Evolutionary conservation across 2,113 vertebrate species (phyloP).

Genomic region (Thalassoma bifasciatum): DNA sequence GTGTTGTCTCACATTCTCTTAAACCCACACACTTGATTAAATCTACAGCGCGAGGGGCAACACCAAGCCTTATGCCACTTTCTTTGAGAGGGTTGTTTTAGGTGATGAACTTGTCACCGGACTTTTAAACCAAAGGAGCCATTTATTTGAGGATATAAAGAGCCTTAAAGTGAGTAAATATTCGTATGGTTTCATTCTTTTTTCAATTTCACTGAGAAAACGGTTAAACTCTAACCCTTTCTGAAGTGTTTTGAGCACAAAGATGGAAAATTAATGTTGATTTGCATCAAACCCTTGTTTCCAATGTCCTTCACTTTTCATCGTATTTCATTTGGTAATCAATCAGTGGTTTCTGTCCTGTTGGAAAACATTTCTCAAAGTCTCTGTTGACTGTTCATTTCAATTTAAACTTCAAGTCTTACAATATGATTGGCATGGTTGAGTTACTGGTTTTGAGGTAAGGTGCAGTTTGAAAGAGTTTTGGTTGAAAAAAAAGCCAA

Average conservation of each 20-base stretch:
- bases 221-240: background rate
- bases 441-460: too few relatives aligned
- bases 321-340: too few relatives aligned
- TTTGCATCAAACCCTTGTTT: too few relatives aligned
- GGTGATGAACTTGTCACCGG: conserved; percentile 1
- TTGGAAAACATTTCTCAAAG: background rate
- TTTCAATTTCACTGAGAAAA: background rate
- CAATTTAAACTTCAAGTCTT: too few relatives aligned
- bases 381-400: too few relatives aligned
- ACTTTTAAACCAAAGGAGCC: background rate
- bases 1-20: background rate
- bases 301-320: too few relatives aligned
- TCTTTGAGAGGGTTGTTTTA: background rate
- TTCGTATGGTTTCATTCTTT: background rate
- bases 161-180: background rate
- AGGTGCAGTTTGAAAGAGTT: too few relatives aligned
- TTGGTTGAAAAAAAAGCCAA: too few relatives aligned
- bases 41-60: background rate
- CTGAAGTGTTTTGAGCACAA: too few relatives aligned
- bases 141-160: too few relatives aligned
- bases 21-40: conserved; percentile 8
- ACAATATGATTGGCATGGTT: too few relatives aligned
- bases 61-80: background rate
- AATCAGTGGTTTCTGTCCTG: background rate
- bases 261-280: too few relatives aligned